Base-by-base conservation (phyloP, 2,113 vertebrate species). In the Ceyx margarethae region DNA sequence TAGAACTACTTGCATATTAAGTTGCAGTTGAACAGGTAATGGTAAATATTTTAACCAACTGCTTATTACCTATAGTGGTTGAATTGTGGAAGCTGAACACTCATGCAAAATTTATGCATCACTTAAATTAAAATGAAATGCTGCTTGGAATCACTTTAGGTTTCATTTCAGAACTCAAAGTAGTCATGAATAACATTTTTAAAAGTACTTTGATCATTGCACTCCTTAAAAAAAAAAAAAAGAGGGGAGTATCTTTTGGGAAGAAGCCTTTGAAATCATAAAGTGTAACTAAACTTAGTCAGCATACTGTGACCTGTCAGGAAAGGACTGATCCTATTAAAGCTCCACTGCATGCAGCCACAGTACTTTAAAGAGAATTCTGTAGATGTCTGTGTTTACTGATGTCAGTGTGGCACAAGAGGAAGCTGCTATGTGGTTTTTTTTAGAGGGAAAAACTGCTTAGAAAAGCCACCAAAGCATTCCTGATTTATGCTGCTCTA, bases 221-320 rank as follows among this genome's bases (percentile, higher is more conserved):
- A 20, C 14, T 92, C 68, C 72, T 78, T 74, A 43, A 11, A 66
- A 50, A 7, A 11, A 16, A 14, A n/a, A 61, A 66, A 68, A 42
- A 40, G 57, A 53, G 17, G 28, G 48, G 85, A 85, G 20, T 67
- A 89, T 93, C 57, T 95, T 87, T 85, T 82, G n/a, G 56, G 80
- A 69, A 81, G 92, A 93, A 91, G 91, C 69, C 86, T 97, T 95
- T 96, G 94, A 97, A 97, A 97, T 87, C 69, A 90, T 76, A 83
- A 91, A 95, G 89, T 94, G 92, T 95, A 94, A 91, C 89, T 92
- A 89, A 96, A 94, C 73, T 91, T 95, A 90, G 85, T 91, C 88
- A 91, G 82, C 89, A 64, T 85, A 79, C 73, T 95, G 93, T 95
- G 95, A 76, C 87, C 91, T 95, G 91, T 91, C 92, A 93, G 58